Base-by-base conservation (phyloP, 2,113 vertebrate species). In the Pyrgilauda ruficollis region DNA sequence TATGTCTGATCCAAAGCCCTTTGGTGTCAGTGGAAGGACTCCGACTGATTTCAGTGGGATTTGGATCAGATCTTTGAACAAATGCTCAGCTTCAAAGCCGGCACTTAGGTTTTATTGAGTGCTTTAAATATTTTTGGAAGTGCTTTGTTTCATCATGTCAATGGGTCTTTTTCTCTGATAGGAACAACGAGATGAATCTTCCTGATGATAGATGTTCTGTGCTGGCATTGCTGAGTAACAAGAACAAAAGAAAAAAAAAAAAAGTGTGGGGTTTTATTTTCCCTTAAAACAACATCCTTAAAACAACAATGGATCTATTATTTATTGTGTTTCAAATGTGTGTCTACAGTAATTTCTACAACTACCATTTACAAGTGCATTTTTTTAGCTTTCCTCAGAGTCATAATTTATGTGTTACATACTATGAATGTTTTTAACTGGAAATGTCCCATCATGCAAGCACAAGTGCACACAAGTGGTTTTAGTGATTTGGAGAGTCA, bases 91-190 rank as follows among this genome's bases (percentile, higher is more conserved):
- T 88, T 94, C 59, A 88, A 91, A 94, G 64, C 37, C 41, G 35
- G 19, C 56, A 78, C 80, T 80, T 89, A 70, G 47, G 18, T 84
- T 79, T 90, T 90, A 93, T 31, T 92, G 83, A 90, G 86, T 75
- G 53, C 52, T 82, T 78, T 89, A 96, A 93, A 68, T 89, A 84
- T 93, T 94, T 95, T 90, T 70, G 43, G 44, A 94, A 83, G 52
- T 78, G 37, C 72, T 94, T 95, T 75, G 61, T 86, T 93, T 91
- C 79, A 90, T 94, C 79, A 19, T 64, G 64, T 90, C 76, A 86
- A 13, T 73, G 72, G 21, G 15, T 81, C 68, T 81, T 90, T 88
- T 86, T 61, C 58, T 83, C 50, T 85, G 64, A 64, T 63, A 78
- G 52, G 56, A 77, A 87, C 47, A 88, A 52, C 0, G 5, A 93